Conservation (phyloP, 1,140 invertebrate genomes). For the Prorops nasuta region DNA sequence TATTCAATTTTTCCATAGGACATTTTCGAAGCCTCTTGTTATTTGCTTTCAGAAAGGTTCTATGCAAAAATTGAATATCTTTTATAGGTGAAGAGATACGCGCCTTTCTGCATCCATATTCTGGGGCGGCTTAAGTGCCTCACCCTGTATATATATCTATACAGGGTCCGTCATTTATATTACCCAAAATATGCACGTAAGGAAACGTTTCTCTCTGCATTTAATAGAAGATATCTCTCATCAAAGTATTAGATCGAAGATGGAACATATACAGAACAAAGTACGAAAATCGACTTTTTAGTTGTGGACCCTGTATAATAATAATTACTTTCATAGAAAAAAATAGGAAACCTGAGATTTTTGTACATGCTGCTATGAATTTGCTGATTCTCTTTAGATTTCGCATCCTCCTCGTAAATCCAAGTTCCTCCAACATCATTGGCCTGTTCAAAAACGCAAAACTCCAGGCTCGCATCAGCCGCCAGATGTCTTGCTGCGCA, state of each 20-base stretch:
- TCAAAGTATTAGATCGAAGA: background rate
- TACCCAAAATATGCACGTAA: no score
- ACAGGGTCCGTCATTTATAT: no score
- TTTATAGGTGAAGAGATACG: no score
- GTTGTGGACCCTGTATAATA: background rate
- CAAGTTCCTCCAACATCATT: conserved; percentile 68
- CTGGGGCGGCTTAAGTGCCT: no score
- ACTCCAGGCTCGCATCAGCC: conserved; percentile 43
- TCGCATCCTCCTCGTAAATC: conserved; percentile 68
- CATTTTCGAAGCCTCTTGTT: no score
- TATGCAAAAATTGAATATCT: no score
- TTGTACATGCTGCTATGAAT: conserved; percentile 74
- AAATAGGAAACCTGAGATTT: conserved; percentile 34
- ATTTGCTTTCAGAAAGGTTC: no score
- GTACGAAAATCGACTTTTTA: background rate
- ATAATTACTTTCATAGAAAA: background rate
- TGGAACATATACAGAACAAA: no score
- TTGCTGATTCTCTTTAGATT: conserved; percentile 60
- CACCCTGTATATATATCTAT: no score
- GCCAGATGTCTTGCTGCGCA: conserved; percentile 64
- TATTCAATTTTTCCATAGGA: no score
- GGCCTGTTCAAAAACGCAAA: conserved; percentile 65
- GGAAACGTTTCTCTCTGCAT: conserved; percentile 23
- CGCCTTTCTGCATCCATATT: no score
- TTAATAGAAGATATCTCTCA: no score